Evolutionary conservation across 2,888 invertebrate genomes (phyloP), one percentile per base, ranked within the genome.

Genomic region (Cylloceria caligata): DNA sequence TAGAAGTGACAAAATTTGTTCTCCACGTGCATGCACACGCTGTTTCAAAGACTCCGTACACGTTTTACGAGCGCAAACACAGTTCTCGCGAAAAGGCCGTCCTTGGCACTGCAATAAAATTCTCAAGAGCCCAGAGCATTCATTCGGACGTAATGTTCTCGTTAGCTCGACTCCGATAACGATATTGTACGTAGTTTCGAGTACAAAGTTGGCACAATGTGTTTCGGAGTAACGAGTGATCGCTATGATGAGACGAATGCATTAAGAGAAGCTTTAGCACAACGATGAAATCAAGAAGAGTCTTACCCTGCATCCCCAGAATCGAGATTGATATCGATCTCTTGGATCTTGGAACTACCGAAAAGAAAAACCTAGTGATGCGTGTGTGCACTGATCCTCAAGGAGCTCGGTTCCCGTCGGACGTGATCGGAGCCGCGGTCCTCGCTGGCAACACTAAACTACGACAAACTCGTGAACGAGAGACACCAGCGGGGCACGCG

Each of bases 341-440:
- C 72, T 9, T 64, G 69, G 73, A 81, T 81, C 81, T 77, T 73
- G 67, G 81, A 81, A 77, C 34, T 6, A 36, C 11, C 21, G 49
- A 16, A 30, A 57, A 57, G n/a, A 34, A n/a, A 57, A n/a, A 57
- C 30, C 24, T 11, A 5, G 24, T 13, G 24, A 34, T 34, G 68
- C 24, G 52, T 24, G 36, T 52, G 36, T 21, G 24, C 16, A 36
- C 16, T 34, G 73, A 74, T 74, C 73, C 81, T 74, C n/a, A 65
- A 45, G 19, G 73, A 81, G 81, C 69, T 81, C 81, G 74, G 81
- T 76, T 78, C 74, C 39, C 68, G 73, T 78, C 81, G 81, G 81
- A 57, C 74, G 78, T 74, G 81, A 74, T 74, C 81, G 81, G 81
- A 81, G 81, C 47, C 74, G 39, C 74, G 81, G 72, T 81, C 81